A percentile compares a stretch with the other conserved stretches of the same genome.
These are phyloP conservation scores for Microtus oregoni DNA, from an alignment of 2,113 vertebrate species.

Conservation along the genomic window DNA sequence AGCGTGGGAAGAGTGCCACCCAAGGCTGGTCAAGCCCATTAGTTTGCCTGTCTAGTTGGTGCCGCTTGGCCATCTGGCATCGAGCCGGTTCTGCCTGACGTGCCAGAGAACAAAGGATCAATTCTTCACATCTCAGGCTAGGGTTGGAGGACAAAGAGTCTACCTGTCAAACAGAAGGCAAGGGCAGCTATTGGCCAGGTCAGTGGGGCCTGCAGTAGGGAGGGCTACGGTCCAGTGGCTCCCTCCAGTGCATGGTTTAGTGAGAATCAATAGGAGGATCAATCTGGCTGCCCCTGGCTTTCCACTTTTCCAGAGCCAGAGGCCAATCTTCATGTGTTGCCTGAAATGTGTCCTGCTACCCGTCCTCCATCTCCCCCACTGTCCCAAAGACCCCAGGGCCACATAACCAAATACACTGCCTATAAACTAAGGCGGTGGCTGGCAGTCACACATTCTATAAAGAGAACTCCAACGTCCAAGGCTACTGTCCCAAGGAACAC, in stretches of 20 bases:
- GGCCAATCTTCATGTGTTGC: too few species aligned
- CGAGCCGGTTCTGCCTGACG: background rate
- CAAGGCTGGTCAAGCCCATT: too few species aligned
- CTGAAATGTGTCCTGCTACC: background rate
- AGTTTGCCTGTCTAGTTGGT: background rate
- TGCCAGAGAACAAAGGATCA: background rate
- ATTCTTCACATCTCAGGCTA: background rate
- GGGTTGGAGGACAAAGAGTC: background rate
- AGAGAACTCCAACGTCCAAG: background rate
- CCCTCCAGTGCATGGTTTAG: background rate
- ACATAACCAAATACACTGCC: background rate
- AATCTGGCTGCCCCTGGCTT: background rate
- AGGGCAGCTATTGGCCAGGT: background rate
- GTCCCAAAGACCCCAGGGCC: background rate
- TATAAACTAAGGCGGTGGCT: background rate
- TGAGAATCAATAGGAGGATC: background rate
- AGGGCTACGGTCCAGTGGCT: background rate
- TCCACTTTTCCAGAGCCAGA: background rate
- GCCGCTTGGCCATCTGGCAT: fast-evolving
- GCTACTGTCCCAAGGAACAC: fast-evolving
- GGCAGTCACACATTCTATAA: background rate
- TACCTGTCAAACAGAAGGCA: fast-evolving
- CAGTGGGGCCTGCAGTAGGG: background rate
- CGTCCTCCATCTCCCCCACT: fast-evolving
- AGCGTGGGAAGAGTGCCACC: fast-evolving